Evolutionary conservation across 2,888 invertebrate species (phyloP), one percentile per base, ranked within the genome.

Genomic region (Ophion slaviceki): DNA sequence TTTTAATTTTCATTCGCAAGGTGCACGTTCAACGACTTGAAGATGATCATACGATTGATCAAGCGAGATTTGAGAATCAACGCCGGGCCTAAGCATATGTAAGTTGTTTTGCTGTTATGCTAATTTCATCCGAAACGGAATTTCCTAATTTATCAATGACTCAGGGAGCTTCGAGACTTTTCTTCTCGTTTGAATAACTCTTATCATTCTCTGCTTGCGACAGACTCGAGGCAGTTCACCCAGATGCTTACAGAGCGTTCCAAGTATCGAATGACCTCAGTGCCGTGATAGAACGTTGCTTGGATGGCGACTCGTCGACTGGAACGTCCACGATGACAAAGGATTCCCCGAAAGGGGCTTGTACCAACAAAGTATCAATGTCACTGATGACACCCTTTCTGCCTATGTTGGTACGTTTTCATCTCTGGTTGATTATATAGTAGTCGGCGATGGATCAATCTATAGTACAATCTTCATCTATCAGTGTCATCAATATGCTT

Each of bases 51-150:
- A 28, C 95, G 99, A 17, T 94, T 99, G 61, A 97, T 99, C 45
- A 98, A 98, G 94, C 98, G 98, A 90, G 99, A 99, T 94, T 95
- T 99, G 82, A 95, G 98, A 88, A 99, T 99, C 90, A 98, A 98
- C 92, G 97, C 98, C 47, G 98, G 99, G 0, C 97, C 98, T 0
- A 98, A 99, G 93, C 98, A 98, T 93, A 97, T 99, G 94, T 96
- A 93, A 94, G 95, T 88, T 24, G 62, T 59, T 71, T 76, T 36
- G 40, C 40, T 24, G 2, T 68, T 11, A 40, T 59, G 6, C 8
- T 28, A n/a, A 66, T 28, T 10, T 53, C 64, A 14, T 78, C 28
- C 4, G 61, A 61, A 61, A 61, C n/a, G n/a, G 10, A 10, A 10
- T 8, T 20, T 14, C 24, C 32, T 28, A 47, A 57, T 62, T 74